Conservation (phyloP, 1,140 invertebrate species). For the Drosophila mauritiana region DNA sequence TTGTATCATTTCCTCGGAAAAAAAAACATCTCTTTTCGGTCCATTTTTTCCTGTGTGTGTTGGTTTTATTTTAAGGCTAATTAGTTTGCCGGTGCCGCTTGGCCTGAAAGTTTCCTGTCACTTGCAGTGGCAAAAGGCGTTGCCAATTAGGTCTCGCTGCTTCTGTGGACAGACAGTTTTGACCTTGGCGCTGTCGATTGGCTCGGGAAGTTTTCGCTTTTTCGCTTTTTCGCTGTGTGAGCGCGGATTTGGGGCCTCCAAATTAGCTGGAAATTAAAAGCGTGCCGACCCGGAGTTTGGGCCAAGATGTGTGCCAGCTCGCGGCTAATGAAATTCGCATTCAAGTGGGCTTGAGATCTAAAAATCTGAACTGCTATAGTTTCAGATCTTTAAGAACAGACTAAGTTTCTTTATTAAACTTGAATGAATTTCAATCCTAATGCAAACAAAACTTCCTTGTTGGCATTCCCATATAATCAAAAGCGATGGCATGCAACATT, state of each 20-base stretch:
- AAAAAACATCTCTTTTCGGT: slow-evolving; percentile 57
- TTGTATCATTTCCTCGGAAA: slow-evolving; percentile 79
- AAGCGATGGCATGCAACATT: slow-evolving; percentile 15
- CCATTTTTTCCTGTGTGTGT: slow-evolving; percentile 31
- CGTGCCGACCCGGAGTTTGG: slow-evolving; percentile 10
- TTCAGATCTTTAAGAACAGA: too few relatives aligned
- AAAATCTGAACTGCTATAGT: neutral
- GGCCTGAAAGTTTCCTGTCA: slow-evolving; percentile 73
- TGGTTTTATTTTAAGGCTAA: slow-evolving; percentile 69
- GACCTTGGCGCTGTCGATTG: slow-evolving; percentile 54
- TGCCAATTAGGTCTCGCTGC: slow-evolving; percentile 68
- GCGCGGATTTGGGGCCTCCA: slow-evolving; percentile 7
- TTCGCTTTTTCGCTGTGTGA: neutral
- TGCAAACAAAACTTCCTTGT: slow-evolving; percentile 3
- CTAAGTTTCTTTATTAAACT: neutral
- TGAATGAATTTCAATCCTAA: neutral
- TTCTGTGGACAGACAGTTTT: slow-evolving; percentile 36
- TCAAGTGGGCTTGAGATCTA: neutral
- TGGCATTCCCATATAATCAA: neutral
- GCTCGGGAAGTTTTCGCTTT: slow-evolving; percentile 30
- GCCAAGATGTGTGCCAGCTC: slow-evolving; percentile 2
- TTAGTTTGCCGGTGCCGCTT: slow-evolving; percentile 72
- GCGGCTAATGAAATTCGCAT: slow-evolving; percentile 16
- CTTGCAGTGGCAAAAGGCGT: slow-evolving; percentile 77
- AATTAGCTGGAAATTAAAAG: slow-evolving; percentile 56